Percentiles rank a stretch among this genome's conserved stretches.
phyloP scores from a whole-genome alignment of 2,113 vertebrate genomes.

The Apodemus speciosus region DNA sequence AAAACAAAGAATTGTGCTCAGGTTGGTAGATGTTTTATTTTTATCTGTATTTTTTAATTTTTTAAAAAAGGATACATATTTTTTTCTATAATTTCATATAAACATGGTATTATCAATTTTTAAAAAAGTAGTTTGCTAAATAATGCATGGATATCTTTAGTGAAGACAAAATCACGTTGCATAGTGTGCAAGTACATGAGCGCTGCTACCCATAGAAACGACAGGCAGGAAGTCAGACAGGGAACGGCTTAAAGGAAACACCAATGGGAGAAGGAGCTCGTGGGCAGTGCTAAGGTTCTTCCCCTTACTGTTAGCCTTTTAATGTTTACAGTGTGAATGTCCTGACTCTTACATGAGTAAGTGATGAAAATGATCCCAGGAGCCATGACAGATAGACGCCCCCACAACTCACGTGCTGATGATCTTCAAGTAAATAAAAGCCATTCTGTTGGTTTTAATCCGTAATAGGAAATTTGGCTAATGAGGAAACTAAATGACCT shows the following conservation, averaged over 20 bases:
- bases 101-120: background rate
- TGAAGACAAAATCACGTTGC: constrained; percentile 41
- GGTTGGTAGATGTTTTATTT: background rate
- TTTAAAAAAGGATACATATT: constrained; percentile 6
- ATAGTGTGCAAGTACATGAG: background rate
- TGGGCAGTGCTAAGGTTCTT: background rate
- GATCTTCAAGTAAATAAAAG: constrained; percentile 46
- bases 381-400: background rate
- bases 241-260: constrained; percentile 41
- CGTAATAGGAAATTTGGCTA: constrained; percentile 19
- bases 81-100: constrained; percentile 12
- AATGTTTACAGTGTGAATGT: background rate
- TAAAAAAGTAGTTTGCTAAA: constrained; percentile 45
- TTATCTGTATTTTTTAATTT: constrained; percentile 54
- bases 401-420: background rate
- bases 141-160: constrained; percentile 40
- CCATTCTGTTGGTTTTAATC: constrained; percentile 3
- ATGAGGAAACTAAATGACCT: constrained; percentile 15
- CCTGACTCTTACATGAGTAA: constrained; percentile 4
- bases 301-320: background rate
- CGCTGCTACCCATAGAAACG: background rate
- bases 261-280: background rate
- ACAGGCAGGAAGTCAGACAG: background rate
- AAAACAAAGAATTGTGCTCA: background rate
- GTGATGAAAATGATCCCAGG: background rate